A percentile compares a stretch with the other conserved stretches of the same genome.
These are phyloP conservation scores for Mungos mungo DNA, from an alignment of 2,113 vertebrate species.

Conservation along the genomic window DNA sequence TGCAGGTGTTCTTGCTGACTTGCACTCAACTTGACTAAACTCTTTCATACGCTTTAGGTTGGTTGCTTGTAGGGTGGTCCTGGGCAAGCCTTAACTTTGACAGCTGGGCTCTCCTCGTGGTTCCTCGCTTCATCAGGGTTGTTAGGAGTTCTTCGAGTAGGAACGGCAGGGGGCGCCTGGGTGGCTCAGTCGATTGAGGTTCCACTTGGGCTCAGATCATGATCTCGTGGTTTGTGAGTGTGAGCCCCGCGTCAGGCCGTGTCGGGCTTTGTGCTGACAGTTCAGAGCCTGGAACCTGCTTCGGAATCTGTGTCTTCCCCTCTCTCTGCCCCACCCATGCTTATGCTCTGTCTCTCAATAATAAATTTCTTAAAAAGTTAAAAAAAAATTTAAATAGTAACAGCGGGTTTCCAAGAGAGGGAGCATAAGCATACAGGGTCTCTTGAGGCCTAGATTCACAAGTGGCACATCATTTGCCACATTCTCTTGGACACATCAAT, in stretches of 20 bases:
- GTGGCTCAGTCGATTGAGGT: too few relatives aligned
- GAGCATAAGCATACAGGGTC: neutral
- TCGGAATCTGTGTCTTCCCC: too few relatives aligned
- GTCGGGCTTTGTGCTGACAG: too few relatives aligned
- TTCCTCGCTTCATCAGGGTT: neutral
- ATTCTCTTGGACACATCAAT: neutral
- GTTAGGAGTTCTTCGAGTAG: neutral
- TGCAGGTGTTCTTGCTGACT: neutral
- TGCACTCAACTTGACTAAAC: neutral
- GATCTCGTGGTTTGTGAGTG: too few relatives aligned
- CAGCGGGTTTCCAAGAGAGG: neutral
- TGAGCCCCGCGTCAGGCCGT: too few relatives aligned
- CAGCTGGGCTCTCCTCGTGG: neutral
- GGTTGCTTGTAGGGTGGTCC: neutral
- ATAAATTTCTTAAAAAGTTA: too few relatives aligned
- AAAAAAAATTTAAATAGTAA: neutral
- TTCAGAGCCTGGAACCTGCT: too few relatives aligned
- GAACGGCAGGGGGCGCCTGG: too few relatives aligned
- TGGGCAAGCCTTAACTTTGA: neutral
- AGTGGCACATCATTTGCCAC: neutral
- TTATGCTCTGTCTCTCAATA: too few relatives aligned
- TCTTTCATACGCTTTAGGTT: neutral
- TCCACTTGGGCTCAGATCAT: too few relatives aligned
- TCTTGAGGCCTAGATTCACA: neutral
- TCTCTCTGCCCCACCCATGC: too few relatives aligned